Percentiles rank a stretch among this genome's conserved stretches.
phyloP scores from a whole-genome alignment of 2,113 vertebrate genomes.

The Clarias batrachus region DNA sequence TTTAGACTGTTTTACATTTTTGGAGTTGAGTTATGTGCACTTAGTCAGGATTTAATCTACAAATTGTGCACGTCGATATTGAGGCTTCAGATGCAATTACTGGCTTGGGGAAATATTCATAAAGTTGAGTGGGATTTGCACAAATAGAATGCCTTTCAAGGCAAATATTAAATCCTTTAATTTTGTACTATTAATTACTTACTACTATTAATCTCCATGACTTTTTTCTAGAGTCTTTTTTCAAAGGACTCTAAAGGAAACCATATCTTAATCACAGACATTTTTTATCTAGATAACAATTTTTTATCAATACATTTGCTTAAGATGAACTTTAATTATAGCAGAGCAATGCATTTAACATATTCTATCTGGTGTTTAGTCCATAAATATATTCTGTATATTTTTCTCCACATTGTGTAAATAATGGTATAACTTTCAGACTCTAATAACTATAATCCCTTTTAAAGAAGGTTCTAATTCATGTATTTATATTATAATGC shows the following conservation, averaged over 20 bases:
- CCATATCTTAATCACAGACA: neutral
- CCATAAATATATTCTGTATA: neutral
- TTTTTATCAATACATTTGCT: neutral
- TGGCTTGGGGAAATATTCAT: neutral
- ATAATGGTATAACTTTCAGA: neutral
- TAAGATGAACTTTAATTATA: neutral
- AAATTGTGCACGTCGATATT: neutral
- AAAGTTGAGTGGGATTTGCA: neutral
- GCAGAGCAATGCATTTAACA: neutral
- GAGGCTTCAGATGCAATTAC: neutral
- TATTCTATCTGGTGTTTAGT: neutral
- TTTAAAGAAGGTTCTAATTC: constrained; percentile 23
- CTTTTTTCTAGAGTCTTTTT: neutral
- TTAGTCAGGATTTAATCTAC: neutral
- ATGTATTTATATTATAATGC: constrained; percentile 27
- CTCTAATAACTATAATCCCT: constrained; percentile 8
- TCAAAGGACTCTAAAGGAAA: neutral
- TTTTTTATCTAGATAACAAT: neutral
- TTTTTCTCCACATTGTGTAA: neutral
- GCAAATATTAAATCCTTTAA: neutral
- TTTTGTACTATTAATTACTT: neutral
- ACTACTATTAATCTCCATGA: too few relatives aligned
- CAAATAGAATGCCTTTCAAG: neutral
- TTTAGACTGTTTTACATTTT: neutral
- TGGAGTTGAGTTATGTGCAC: neutral